phyloP scores from a whole-genome alignment of 2,888 invertebrate species.

The Endotricha flammealis region DNA sequence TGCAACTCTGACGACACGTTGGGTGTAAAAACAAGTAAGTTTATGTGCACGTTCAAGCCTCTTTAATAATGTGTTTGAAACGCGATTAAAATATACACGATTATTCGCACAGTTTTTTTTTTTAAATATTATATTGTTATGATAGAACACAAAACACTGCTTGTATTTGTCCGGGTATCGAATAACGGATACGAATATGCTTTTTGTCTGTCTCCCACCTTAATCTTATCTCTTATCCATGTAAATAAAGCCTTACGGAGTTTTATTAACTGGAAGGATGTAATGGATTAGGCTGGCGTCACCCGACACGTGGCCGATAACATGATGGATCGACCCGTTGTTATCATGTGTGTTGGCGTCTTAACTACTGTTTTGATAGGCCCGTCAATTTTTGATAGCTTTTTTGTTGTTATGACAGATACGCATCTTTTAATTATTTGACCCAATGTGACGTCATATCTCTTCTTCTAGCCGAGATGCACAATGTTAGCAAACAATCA shows the following conservation, averaged over 20 bases:
- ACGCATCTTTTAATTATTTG: background rate
- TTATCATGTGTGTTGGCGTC: conserved; percentile 27
- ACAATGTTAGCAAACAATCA: too few relatives aligned
- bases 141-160: background rate
- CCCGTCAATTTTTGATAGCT: background rate
- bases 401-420: background rate
- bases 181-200: conserved; percentile 9
- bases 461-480: too few relatives aligned
- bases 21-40: too few relatives aligned
- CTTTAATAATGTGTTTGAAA: too few relatives aligned
- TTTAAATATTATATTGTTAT: too few relatives aligned
- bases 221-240: conserved; percentile 42
- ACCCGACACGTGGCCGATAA: conserved; percentile 40
- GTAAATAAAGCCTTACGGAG: conserved; percentile 55
- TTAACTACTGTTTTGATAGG: conserved; percentile 15
- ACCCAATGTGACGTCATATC: too few relatives aligned
- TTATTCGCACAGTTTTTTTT: too few relatives aligned
- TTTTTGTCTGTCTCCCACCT: conserved; percentile 40
- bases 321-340: conserved; percentile 45
- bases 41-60: too few relatives aligned
- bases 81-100: too few relatives aligned
- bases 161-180: too few relatives aligned
- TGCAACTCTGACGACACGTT: too few relatives aligned
- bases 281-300: conserved; percentile 49
- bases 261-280: conserved; percentile 59